Evolutionary conservation across 2,888 invertebrate genomes (phyloP).

Genomic region (Eupithecia pulchellata): DNA sequence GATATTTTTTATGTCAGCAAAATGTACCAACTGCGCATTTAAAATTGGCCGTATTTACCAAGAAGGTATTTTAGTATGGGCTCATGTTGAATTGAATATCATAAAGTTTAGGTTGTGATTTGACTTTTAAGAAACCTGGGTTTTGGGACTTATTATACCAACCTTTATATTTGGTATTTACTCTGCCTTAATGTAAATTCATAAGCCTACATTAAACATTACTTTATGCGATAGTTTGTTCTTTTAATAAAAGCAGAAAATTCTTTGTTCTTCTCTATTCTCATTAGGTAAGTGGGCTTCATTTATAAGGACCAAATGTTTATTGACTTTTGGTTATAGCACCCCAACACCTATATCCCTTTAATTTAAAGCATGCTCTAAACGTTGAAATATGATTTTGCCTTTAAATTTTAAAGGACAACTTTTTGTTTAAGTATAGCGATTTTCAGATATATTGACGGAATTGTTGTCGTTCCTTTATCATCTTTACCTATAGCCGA

Average conservation of each 20-base stretch:
- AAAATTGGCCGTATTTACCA: slow-evolving; percentile 24
- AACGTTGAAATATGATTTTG: too few relatives aligned
- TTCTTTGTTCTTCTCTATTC: too few relatives aligned
- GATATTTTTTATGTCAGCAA: not conserved
- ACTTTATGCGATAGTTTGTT: not conserved
- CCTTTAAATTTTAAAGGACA: too few relatives aligned
- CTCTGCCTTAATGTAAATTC: not conserved
- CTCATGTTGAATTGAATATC: slow-evolving; percentile 15
- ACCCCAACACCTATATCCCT: too few relatives aligned
- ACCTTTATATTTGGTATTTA: not conserved
- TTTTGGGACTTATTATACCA: not conserved
- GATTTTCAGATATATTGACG: too few relatives aligned
- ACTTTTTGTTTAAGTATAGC: too few relatives aligned
- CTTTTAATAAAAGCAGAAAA: not conserved
- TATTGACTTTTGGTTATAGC: too few relatives aligned
- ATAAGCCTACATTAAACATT: not conserved
- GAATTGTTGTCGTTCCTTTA: too few relatives aligned
- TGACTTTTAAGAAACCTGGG: slow-evolving; percentile 3
- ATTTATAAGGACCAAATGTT: too few relatives aligned
- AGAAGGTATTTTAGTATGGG: slow-evolving; percentile 26
- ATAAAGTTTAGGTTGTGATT: slow-evolving; percentile 10
- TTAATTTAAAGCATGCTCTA: too few relatives aligned
- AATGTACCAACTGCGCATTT: slow-evolving; percentile 33
- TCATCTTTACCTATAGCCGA: too few relatives aligned
- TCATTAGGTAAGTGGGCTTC: too few relatives aligned